Base-by-base conservation (phyloP, 1,140 invertebrate species). In the Drosophila persimilis region DNA sequence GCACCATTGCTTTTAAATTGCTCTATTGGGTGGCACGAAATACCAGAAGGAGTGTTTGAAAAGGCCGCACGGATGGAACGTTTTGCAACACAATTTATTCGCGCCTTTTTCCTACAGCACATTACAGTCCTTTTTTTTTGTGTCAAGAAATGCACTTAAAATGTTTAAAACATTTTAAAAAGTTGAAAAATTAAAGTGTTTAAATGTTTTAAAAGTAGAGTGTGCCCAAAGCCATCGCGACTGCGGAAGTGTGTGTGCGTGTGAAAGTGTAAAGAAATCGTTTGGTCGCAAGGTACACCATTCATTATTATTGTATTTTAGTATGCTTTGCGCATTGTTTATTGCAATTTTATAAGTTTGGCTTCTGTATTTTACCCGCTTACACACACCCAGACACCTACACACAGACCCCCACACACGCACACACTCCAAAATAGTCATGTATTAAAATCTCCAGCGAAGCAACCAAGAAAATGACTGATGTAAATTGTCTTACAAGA, bases 401-500 rank as follows among this genome's bases (percentile, higher is more conserved):
- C 71, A 64, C 56, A 64, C 56, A 39, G 35, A 39, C 11, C 11
- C 35, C 35, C 35, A 75, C 48, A 73, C 58, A 65, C 57, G 60
- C 51, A 62, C 53, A 80, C 61, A 86, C 53, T 77, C 64, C 70
- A 77, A 66, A 70, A 39, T 39, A 39, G 35, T 39, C 52, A 85
- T 73, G 77, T 75, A 85, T 64, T 54, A 55, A 53, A 39, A 11
- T 39, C 43, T 64, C 52, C 50, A 48, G 43, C 52, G 51, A 58
- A 60, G 50, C 51, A 60, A 71, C 51, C 50, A 54, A 74, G 48
- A 83, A 77, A 85, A 86, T 86, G 81, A 86, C 83, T 76, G 81
- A 86, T 86, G 83, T 86, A 86, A 86, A 86, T 86, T 88, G 81
- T 86, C 67, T 86, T 86, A 81, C 81, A 86, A 86, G 81, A 77